Conservation (phyloP, 2,888 invertebrate genomes). For the Erebia ligea region DNA sequence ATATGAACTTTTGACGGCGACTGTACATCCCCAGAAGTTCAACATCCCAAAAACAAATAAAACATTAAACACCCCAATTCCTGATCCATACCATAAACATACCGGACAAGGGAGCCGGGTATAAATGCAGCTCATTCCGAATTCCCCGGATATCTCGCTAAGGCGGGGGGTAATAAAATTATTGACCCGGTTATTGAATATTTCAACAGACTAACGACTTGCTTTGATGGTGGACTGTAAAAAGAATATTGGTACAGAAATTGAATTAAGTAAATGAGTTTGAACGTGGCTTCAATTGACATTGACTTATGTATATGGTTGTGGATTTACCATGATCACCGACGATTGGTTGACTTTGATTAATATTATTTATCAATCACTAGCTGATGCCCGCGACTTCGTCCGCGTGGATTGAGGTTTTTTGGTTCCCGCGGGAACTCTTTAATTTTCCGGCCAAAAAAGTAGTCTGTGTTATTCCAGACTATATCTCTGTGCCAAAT, state of each 20-base stretch:
- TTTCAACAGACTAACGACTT: conserved; percentile 27
- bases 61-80: conserved; percentile 31
- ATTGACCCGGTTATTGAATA: conserved; percentile 42
- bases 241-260: not conserved
- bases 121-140: conserved; percentile 37
- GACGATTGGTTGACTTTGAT: too few relatives aligned
- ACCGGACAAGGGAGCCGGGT: conserved; percentile 26
- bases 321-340: too few relatives aligned
- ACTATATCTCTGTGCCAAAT: too few relatives aligned
- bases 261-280: not conserved
- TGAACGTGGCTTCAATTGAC: not conserved
- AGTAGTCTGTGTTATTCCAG: too few relatives aligned
- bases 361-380: too few relatives aligned
- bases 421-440: too few relatives aligned
- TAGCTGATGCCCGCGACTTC: too few relatives aligned
- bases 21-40: not conserved
- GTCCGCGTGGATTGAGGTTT: too few relatives aligned
- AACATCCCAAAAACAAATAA: conserved; percentile 24
- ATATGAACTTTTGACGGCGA: too few relatives aligned
- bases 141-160: conserved; percentile 36
- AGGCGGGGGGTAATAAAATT: conserved; percentile 37
- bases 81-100: conserved; percentile 38
- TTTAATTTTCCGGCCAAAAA: too few relatives aligned
- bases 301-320: too few relatives aligned
- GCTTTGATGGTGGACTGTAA: conserved; percentile 5